Evolutionary conservation across 2,888 invertebrate genomes (phyloP).

Genomic region (Anarsia innoxiella): DNA sequence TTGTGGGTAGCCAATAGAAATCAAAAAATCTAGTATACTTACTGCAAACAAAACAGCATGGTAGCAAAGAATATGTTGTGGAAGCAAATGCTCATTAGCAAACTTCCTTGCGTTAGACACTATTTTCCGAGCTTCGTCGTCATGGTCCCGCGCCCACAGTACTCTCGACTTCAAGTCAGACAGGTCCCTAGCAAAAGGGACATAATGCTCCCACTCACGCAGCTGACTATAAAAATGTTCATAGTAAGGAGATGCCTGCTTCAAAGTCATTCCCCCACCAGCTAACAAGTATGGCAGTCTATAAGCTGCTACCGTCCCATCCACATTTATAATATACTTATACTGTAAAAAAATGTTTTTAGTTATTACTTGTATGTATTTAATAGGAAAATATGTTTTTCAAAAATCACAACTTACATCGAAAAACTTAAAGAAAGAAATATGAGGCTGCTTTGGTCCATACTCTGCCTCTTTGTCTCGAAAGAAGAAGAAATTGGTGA

Average conservation of each 20-base stretch:
- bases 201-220: conserved; percentile 84
- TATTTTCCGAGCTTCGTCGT: conserved; percentile 79
- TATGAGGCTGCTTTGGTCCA: conserved; percentile 88
- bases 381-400: background rate
- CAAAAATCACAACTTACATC: too few relatives aligned
- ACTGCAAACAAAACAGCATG: conserved; percentile 77
- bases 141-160: conserved; percentile 84
- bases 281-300: conserved; percentile 92
- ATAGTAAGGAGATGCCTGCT: conserved; percentile 95
- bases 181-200: conserved; percentile 87
- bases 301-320: conserved; percentile 98
- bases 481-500: conserved; percentile 98
- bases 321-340: conserved; percentile 95
- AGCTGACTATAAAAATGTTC: conserved; percentile 93
- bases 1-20: background rate
- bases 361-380: background rate
- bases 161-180: conserved; percentile 87
- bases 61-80: conserved; percentile 91
- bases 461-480: conserved; percentile 87
- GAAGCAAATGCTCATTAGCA: conserved; percentile 85
- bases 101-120: conserved; percentile 80
- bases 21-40: conserved; percentile 20
- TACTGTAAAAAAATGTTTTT: conserved; percentile 81
- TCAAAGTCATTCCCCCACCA: conserved; percentile 91
- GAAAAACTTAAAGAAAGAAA: conserved; percentile 96